Conservation (phyloP, 2,113 vertebrate genomes). For the Machaerirhynchus nigripectus region DNA sequence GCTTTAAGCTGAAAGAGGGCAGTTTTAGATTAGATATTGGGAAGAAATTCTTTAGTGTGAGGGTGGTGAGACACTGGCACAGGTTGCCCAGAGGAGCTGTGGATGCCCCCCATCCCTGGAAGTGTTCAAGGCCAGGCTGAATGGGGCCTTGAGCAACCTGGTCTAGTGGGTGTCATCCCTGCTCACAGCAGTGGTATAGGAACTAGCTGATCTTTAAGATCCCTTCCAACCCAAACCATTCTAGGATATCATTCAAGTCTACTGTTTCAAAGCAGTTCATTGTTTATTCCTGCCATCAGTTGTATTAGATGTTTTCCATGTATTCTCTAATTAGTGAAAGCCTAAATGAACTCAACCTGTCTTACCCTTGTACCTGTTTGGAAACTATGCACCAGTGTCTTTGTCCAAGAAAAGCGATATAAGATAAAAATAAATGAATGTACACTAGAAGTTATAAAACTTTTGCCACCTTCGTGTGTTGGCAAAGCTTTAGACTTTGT, state of each 20-base stretch:
- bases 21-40: background rate
- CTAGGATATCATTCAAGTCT: background rate
- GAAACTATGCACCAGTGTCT: background rate
- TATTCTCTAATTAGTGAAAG: background rate
- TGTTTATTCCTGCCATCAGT: background rate
- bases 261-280: background rate
- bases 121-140: background rate
- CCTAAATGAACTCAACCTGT: background rate
- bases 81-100: background rate
- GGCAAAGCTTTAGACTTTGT: background rate
- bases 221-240: background rate
- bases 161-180: background rate
- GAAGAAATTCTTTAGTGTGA: background rate
- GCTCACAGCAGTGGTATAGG: background rate
- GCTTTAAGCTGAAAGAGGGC: background rate
- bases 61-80: background rate
- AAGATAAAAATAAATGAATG: background rate
- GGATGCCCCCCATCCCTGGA: background rate
- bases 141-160: background rate
- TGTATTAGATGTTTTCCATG: background rate
- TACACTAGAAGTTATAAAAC: background rate
- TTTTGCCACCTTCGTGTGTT: background rate
- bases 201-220: background rate
- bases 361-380: background rate
- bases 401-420: fast-evolving